Percentiles rank a stretch among this genome's conserved stretches.
Evolutionary conservation across 2,797 vertebrate genomes (phyloP).

Genomic region (Mastacembelus armatus): DNA sequence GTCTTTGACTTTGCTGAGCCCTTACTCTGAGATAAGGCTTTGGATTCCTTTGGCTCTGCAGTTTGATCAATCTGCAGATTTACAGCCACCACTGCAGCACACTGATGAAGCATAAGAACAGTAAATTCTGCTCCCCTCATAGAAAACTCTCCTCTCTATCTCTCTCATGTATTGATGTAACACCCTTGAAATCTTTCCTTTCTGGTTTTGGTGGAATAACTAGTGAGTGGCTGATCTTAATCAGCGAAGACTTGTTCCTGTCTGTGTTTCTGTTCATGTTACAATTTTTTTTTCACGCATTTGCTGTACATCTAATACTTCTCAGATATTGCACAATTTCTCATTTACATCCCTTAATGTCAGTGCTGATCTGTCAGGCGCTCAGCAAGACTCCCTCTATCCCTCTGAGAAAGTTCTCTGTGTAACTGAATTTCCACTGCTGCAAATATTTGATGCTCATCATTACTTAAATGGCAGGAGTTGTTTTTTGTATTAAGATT

Average conservation of each 20-base stretch:
- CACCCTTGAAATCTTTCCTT: conserved; percentile 72
- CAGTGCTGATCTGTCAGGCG: conserved; percentile 50
- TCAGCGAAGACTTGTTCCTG: conserved; percentile 48
- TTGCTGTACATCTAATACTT: conserved; percentile 48
- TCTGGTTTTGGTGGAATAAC: conserved; percentile 59
- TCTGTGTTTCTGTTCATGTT: conserved; percentile 50
- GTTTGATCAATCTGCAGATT: conserved; percentile 83
- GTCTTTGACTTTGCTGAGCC: conserved; percentile 75
- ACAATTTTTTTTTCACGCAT: conserved; percentile 23
- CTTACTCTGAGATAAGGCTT: conserved; percentile 78
- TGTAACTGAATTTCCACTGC: conserved; percentile 38
- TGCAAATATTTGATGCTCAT: conserved; percentile 53
- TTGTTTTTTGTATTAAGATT: conserved; percentile 4
- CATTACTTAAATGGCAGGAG: conserved; percentile 37
- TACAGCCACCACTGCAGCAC: conserved; percentile 75
- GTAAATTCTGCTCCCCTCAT: conserved; percentile 75
- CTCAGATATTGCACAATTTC: conserved; percentile 51
- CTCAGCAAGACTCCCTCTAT: conserved; percentile 47
- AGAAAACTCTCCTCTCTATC: conserved; percentile 62
- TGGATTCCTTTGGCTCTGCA: conserved; percentile 70
- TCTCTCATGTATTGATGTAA: conserved; percentile 73
- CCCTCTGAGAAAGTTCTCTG: conserved; percentile 38
- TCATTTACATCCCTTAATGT: conserved; percentile 68
- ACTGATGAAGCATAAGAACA: conserved; percentile 78
- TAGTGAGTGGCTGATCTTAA: conserved; percentile 62